These are phyloP conservation scores for Phalera bucephala DNA, from an alignment of 2,888 invertebrate genomes.

Conservation along the genomic window DNA sequence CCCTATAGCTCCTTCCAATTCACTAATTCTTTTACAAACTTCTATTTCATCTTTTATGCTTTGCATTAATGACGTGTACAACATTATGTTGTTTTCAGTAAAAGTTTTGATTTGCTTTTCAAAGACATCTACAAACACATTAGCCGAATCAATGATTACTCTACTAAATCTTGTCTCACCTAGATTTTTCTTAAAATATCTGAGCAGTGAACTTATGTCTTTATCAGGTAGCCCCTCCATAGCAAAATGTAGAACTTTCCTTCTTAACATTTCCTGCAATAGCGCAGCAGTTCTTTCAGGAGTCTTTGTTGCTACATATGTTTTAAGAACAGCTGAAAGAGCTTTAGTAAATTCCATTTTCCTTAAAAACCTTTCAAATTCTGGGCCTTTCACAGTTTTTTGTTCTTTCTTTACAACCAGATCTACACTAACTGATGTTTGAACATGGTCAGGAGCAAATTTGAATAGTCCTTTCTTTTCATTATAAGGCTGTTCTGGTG, in stretches of 20 bases:
- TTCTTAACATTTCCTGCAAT: slow-evolving; percentile 93
- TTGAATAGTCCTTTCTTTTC: slow-evolving; percentile 70
- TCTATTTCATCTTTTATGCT: slow-evolving; percentile 87
- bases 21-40: slow-evolving; percentile 84
- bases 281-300: slow-evolving; percentile 92
- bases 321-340: slow-evolving; percentile 86
- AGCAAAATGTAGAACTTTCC: slow-evolving; percentile 90
- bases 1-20: slow-evolving; percentile 87
- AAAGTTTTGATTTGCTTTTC: slow-evolving; percentile 85
- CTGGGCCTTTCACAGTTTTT: slow-evolving; percentile 65
- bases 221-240: slow-evolving; percentile 88
- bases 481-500: slow-evolving; percentile 64
- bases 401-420: slow-evolving; percentile 61
- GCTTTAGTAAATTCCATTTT: slow-evolving; percentile 93
- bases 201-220: slow-evolving; percentile 85
- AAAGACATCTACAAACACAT: slow-evolving; percentile 89
- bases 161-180: slow-evolving; percentile 89
- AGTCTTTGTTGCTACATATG: slow-evolving; percentile 81
- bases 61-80: slow-evolving; percentile 84
- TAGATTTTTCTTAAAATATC: slow-evolving; percentile 89
- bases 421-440: slow-evolving; percentile 68
- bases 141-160: slow-evolving; percentile 88
- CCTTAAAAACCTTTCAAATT: slow-evolving; percentile 88
- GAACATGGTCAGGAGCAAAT: slow-evolving; percentile 77
- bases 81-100: slow-evolving; percentile 83